phyloP scores from a whole-genome alignment of 2,888 invertebrate species.

The Creontiades dilutus region DNA sequence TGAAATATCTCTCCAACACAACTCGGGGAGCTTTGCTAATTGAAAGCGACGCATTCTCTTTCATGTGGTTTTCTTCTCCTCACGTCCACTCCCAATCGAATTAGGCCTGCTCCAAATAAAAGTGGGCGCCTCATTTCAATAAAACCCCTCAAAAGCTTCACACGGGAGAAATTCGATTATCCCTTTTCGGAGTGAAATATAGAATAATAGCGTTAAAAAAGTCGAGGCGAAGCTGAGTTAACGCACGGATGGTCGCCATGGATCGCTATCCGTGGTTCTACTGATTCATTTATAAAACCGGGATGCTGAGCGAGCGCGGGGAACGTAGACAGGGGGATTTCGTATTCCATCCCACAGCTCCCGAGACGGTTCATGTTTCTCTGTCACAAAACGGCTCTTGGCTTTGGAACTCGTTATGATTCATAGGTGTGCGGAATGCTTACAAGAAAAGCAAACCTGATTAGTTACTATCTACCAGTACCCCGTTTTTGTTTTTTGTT shows the following conservation, averaged over 20 bases:
- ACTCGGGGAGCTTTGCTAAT: constrained; percentile 60
- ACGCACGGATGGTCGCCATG: constrained; percentile 69
- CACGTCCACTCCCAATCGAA: constrained; percentile 70
- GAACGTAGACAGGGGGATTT: constrained; percentile 40
- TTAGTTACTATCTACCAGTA: background rate
- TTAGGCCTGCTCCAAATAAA: constrained; percentile 68
- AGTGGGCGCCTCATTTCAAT: constrained; percentile 73
- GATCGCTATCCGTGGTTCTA: constrained; percentile 68
- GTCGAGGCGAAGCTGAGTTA: constrained; percentile 63
- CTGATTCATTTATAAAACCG: constrained; percentile 69
- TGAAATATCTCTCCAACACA: constrained; percentile 60
- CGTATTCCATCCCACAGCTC: constrained; percentile 57
- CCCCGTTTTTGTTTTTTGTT: background rate
- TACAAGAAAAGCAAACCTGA: constrained; percentile 47
- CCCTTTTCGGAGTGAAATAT: constrained; percentile 69
- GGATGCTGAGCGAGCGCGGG: constrained; percentile 24
- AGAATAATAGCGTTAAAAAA: constrained; percentile 71
- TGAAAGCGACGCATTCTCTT: constrained; percentile 65
- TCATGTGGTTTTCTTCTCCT: constrained; percentile 69
- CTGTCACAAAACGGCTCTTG: constrained; percentile 53
- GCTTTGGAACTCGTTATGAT: constrained; percentile 50
- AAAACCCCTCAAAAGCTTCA: constrained; percentile 71
- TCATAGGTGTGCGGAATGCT: constrained; percentile 52
- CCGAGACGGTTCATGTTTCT: constrained; percentile 61
- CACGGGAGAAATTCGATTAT: constrained; percentile 71